Conservation (phyloP, 2,797 vertebrate genomes). For the Typhlichthys subterraneus region DNA sequence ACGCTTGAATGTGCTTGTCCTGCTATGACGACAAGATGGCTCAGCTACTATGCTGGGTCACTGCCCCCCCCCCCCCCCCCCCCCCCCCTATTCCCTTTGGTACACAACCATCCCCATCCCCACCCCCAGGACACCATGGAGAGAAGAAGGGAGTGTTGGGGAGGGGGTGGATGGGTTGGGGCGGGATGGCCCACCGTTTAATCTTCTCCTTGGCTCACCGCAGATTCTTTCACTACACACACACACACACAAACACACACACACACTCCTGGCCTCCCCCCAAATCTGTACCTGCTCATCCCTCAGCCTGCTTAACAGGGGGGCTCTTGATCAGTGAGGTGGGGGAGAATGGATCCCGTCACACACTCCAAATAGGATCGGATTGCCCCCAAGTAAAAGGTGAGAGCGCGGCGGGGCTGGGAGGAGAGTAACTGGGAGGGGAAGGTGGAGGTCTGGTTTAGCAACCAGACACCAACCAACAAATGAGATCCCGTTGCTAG, state of each 20-base stretch:
- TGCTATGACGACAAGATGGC: slow-evolving; percentile 81
- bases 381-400: slow-evolving; percentile 72
- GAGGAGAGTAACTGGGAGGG: slow-evolving; percentile 21
- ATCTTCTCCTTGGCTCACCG: slow-evolving; percentile 75
- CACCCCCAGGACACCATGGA: slow-evolving; percentile 59
- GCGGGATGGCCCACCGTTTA: slow-evolving; percentile 59
- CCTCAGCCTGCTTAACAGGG: slow-evolving; percentile 65
- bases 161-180: slow-evolving; percentile 18
- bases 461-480: not conserved
- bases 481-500: not conserved
- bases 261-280: slow-evolving; percentile 50
- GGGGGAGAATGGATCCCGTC: slow-evolving; percentile 73
- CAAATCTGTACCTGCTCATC: slow-evolving; percentile 76
- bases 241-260: slow-evolving; percentile 61
- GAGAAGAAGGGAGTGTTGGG: slow-evolving; percentile 50
- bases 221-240: slow-evolving; percentile 73
- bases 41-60: slow-evolving; percentile 68
- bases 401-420: slow-evolving; percentile 58
- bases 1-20: slow-evolving; percentile 79
- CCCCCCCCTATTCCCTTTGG: slow-evolving; percentile 6
- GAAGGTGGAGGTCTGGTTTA: not conserved
- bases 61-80: slow-evolving; percentile 42
- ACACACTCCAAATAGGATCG: slow-evolving; percentile 75
- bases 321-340: slow-evolving; percentile 75
- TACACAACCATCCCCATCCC: slow-evolving; percentile 34